Evolutionary conservation across 23 tunicate genomes (phyloP).

Genomic region (Styela clava): DNA sequence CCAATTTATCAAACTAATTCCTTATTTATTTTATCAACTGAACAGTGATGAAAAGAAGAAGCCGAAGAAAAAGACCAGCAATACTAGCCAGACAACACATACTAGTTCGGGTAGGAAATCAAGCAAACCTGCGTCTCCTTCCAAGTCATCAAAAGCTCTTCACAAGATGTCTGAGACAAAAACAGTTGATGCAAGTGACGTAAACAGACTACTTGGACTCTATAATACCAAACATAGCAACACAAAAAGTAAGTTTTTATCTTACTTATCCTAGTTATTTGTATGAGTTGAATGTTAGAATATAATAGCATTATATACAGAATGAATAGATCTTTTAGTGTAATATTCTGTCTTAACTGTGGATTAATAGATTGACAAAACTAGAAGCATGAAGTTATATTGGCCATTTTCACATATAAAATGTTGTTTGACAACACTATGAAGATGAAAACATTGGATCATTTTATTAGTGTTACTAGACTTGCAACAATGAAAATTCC

Average conservation of each 20-base stretch:
- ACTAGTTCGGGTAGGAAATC: constrained; percentile 27
- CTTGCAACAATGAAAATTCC: too few species aligned
- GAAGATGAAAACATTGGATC: too few species aligned
- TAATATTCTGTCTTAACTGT: neutral
- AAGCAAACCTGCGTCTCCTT: constrained; percentile 7
- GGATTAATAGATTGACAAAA: neutral
- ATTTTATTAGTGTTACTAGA: too few species aligned
- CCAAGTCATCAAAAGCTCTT: neutral
- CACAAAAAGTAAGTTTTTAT: neutral
- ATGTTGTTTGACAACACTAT: too few species aligned
- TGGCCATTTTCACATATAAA: too few species aligned
- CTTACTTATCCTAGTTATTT: neutral
- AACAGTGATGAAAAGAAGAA: constrained; percentile 29
- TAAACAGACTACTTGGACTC: constrained; percentile 43
- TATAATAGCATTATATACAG: neutral
- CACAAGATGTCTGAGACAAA: constrained; percentile 29
- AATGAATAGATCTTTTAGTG: neutral
- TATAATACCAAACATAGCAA: constrained; percentile 36
- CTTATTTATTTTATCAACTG: too few species aligned
- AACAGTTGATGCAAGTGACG: constrained; percentile 53
- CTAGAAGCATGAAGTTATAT: neutral
- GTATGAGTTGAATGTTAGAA: neutral
- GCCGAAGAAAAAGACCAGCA: constrained; percentile 31
- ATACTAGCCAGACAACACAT: constrained; percentile 35
- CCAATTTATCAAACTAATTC: too few species aligned